phyloP scores from a whole-genome alignment of 2,797 vertebrate genomes.

The Pelobates cultripes region DNA sequence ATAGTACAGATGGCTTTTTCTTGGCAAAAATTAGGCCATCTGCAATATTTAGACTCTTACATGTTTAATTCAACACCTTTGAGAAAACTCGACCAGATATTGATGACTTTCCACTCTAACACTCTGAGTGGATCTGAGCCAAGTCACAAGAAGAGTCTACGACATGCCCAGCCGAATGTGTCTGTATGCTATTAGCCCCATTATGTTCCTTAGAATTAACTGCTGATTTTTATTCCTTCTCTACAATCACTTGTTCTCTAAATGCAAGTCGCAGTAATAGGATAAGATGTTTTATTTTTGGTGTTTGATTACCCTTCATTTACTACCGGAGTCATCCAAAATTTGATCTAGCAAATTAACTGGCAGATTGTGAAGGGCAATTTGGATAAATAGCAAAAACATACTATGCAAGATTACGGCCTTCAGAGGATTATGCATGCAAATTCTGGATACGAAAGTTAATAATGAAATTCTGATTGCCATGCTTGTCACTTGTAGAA shows the following conservation, averaged over 20 bases:
- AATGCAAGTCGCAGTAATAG: constrained; percentile 25
- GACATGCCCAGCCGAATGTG: constrained; percentile 38
- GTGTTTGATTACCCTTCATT: constrained; percentile 7
- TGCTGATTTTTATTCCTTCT: constrained; percentile 42
- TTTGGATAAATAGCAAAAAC: constrained; percentile 32
- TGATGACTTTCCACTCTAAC: constrained; percentile 53
- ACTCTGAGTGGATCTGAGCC: constrained; percentile 41
- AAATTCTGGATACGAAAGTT: neutral
- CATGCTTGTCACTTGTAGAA: no score
- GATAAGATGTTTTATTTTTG: constrained; percentile 21
- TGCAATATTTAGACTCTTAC: constrained; percentile 57
- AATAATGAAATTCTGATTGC: no score
- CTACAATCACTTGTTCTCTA: constrained; percentile 36
- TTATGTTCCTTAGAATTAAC: constrained; percentile 55
- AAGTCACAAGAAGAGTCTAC: constrained; percentile 34
- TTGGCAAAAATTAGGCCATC: constrained; percentile 56
- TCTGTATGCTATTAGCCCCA: constrained; percentile 46
- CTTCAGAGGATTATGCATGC: neutral
- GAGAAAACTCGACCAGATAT: constrained; percentile 55
- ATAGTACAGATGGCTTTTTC: constrained; percentile 58
- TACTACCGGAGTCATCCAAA: constrained; percentile 11
- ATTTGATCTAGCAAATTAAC: constrained; percentile 39
- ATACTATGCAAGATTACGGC: constrained; percentile 19
- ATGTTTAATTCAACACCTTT: constrained; percentile 57
- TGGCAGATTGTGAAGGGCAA: constrained; percentile 45